Base-by-base conservation (phyloP, 2,797 vertebrate genomes). In the Protosalanx chinensis region DNA sequence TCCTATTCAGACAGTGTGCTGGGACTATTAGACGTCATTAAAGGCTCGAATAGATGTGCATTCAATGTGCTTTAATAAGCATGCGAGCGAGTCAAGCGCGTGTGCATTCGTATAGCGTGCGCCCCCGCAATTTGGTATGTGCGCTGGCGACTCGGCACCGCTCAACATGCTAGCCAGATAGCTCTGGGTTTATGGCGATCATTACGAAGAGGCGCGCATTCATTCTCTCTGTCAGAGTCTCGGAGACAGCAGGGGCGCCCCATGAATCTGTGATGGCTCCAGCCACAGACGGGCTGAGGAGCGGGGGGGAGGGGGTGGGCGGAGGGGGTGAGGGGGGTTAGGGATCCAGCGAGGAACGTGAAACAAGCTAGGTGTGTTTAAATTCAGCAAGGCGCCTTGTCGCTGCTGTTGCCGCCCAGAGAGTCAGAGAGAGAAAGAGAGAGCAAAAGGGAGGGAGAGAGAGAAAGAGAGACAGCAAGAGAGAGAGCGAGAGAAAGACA, bases 11-110 rank as follows among this genome's bases (percentile, higher is more conserved):
- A 59, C 74, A 57, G 82, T 79, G 72, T 78, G 83, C 87, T 82
- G 84, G 79, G 67, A 76, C 75, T 67, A 86, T 85, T 85, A 87
- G 79, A 75, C 82, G 79, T 86, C 78, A 86, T 89, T 84, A 83
- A 72, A 59, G 72, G 70, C 67, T 73, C 81, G 41, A 46, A 79
- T 87, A 27, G 65, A 68, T 29, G 68, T 16, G 16, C 63, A 73
- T 56, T 29, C n/a, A 41, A 10, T 1, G 37, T 41, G 37, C 10
- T 41, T 41, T 12, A 10, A 41, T 41, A 8, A 0, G 41, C 27
- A 23, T 68, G 37, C 37, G 65, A 57, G 60, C 32, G 32, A 49
- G 16, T 37, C 49, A 27, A 27, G 23, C 23, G 23, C 23, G 23
- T 13, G 29, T 49, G 37, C 61, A 23, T 57, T 18, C 20, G 56